Percentiles rank a stretch among this genome's conserved stretches.
Evolutionary conservation across 2,888 invertebrate species (phyloP).

Genomic region (Spialia ferax): DNA sequence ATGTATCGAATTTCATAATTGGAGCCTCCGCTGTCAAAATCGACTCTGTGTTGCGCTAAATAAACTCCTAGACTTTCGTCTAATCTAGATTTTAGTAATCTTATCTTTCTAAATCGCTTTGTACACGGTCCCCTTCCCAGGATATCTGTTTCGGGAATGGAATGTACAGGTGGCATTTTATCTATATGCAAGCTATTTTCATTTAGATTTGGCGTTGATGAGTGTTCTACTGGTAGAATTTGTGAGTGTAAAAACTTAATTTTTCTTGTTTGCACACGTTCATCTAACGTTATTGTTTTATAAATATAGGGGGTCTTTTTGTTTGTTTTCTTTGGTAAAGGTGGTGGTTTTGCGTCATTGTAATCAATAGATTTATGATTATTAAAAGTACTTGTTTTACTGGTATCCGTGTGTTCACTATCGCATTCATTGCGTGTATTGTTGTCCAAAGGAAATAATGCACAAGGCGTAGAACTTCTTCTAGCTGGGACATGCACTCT

Average conservation of each 20-base stretch:
- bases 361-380: conserved; percentile 59
- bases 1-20: conserved; percentile 88
- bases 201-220: conserved; percentile 64
- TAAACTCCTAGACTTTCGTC: conserved; percentile 91
- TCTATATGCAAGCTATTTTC: conserved; percentile 62
- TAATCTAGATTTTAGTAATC: conserved; percentile 88
- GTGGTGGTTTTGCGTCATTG: conserved; percentile 76
- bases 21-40: conserved; percentile 79
- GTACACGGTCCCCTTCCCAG: conserved; percentile 87
- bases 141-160: conserved; percentile 68
- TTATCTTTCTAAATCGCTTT: conserved; percentile 88
- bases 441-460: conserved; percentile 76
- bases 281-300: conserved; percentile 81
- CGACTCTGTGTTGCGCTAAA: conserved; percentile 88
- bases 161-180: conserved; percentile 61
- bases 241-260: conserved; percentile 81
- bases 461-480: conserved; percentile 81
- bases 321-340: conserved; percentile 79
- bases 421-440: conserved; percentile 66
- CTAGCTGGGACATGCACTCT: conserved; percentile 75
- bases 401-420: conserved; percentile 62
- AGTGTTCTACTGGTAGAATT: conserved; percentile 67
- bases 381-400: conserved; percentile 49
- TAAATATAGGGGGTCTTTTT: conserved; percentile 77
- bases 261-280: conserved; percentile 82